These are phyloP conservation scores for Drosophila buzzatii DNA, from an alignment of 2,888 invertebrate species.

Conservation along the genomic window DNA sequence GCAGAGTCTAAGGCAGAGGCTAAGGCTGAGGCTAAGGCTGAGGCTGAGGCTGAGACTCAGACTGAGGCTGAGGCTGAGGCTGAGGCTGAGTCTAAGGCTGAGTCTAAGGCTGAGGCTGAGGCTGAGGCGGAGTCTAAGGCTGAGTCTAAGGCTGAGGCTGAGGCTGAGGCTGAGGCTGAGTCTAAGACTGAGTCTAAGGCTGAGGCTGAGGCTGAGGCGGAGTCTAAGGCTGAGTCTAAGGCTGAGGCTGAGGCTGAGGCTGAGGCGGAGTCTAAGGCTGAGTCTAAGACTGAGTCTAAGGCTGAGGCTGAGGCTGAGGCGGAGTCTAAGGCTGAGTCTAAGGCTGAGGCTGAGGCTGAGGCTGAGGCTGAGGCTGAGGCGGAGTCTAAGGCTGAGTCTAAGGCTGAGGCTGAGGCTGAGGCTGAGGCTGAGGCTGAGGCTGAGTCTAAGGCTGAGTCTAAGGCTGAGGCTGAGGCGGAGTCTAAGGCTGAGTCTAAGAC, in stretches of 20 bases:
- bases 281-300: no score
- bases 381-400: no score
- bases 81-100: not conserved
- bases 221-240: not conserved
- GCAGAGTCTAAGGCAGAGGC: no score
- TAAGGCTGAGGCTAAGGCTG: no score
- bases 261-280: no score
- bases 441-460: no score
- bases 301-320: not conserved
- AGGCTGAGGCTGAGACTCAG: not conserved
- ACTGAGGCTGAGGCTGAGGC: not conserved
- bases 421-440: not conserved
- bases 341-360: not conserved
- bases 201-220: not conserved
- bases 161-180: not conserved
- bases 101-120: not conserved
- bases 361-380: not conserved
- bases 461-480: no score
- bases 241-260: not conserved
- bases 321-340: not conserved
- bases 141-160: no score
- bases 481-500: not conserved
- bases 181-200: not conserved
- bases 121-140: no score
- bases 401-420: not conserved